Evolutionary conservation across 1,140 invertebrate species (phyloP), one percentile per base, ranked within the genome.

Genomic region (Oreohelix idahoensis): DNA sequence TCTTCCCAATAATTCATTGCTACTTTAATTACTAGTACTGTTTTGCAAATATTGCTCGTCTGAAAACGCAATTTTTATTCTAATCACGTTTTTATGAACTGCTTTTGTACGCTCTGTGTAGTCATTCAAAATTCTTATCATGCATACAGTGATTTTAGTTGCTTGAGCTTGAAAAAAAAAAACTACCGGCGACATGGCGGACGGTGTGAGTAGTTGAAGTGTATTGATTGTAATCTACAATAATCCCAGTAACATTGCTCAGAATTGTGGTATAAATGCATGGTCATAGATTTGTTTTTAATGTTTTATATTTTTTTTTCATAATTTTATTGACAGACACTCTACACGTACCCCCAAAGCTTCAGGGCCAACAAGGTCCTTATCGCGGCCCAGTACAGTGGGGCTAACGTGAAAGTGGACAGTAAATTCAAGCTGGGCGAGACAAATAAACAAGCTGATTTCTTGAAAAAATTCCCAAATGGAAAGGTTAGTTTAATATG

Each of bases 341-440:
- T 99, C 90, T 98, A 98, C 94, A 98, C 97, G 89, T 98, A 98
- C 94, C 96, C 96, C 86, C 96, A 97, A 93, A 98, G 98, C 94
- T 98, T 98, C 94, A 95, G 98, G 91, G 96, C 93, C 39, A 93
- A 93, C 81, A 99, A 99, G 94, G 96, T 95, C 89, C 95, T 98
- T 89, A 97, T 99, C 91, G 98, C 98, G 88, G 97, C 98, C 91
- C 95, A 98, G 93, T 99, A 96, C 94, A 97, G 97, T 86, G 97
- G 97, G 87, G 95, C 95, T 84, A 95, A 97, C 89, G 94, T 99
- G 85, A 96, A 96, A 94, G 94, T 98, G 75, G 88, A 88, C 17
- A 94, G 95, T 78, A 95, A 95, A 89, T 99, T 99, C 91, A 95
- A 97, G 81, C 97, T 98, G 91, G 98, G 98, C 53, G 96, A 97